Evolutionary conservation across 2,888 invertebrate genomes (phyloP).

Genomic region (Teleogryllus oceanicus): DNA sequence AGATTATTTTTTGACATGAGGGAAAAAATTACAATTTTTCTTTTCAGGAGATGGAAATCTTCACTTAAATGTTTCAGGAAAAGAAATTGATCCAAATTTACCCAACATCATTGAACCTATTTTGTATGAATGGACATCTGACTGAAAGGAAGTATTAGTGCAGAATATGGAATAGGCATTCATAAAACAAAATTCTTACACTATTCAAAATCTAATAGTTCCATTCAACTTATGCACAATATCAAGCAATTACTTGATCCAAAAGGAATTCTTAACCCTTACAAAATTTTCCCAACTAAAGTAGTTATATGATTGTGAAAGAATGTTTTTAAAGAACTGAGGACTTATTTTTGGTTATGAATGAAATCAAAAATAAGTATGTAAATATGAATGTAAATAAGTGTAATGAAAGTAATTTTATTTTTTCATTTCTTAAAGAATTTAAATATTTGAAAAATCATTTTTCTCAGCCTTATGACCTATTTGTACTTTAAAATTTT

Average conservation of each 20-base stretch:
- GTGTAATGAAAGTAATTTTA: too few species aligned
- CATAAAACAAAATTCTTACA: conserved; percentile 75
- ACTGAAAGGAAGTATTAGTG: conserved; percentile 83
- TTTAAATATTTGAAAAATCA: too few species aligned
- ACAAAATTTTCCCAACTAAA: conserved; percentile 68
- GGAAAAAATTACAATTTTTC: not conserved
- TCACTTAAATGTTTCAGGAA: conserved; percentile 80
- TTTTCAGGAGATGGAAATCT: conserved; percentile 83
- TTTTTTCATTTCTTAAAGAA: too few species aligned
- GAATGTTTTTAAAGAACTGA: not conserved
- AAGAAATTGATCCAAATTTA: conserved; percentile 49
- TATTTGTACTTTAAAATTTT: too few species aligned
- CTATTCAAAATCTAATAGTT: conserved; percentile 69
- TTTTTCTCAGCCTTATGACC: too few species aligned
- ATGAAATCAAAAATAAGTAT: too few species aligned
- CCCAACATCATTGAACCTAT: conserved; percentile 71
- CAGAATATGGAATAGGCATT: conserved; percentile 95
- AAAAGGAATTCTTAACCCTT: conserved; percentile 90
- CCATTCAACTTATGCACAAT: conserved; percentile 74
- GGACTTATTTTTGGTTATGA: not conserved
- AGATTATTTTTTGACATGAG: not conserved
- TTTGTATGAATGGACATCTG: conserved; percentile 81
- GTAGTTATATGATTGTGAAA: not conserved
- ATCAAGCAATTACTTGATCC: conserved; percentile 89
- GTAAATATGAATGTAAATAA: too few species aligned